A percentile compares a stretch with the other conserved stretches of the same genome.
Conservation (phyloP, 2,888 invertebrate genomes). For the Thyatira batis region DNA sequence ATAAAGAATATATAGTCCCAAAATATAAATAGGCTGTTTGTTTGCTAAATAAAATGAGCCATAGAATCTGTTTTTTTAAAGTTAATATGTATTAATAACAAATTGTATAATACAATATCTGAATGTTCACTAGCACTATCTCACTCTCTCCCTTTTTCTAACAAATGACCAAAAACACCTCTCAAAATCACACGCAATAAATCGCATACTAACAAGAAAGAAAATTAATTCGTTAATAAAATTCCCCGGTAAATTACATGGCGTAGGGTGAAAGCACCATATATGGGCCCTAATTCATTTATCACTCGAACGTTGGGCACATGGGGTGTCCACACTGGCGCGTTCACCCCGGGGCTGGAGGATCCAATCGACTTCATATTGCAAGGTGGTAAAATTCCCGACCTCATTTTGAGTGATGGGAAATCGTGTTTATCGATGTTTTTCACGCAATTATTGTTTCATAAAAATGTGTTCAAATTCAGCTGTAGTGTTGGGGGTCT, state of each 20-base stretch:
- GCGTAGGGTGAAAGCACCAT: background rate
- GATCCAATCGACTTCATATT: conserved; percentile 59
- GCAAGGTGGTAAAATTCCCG: conserved; percentile 71
- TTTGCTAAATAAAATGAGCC: too few relatives aligned
- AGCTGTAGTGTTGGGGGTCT: too few relatives aligned
- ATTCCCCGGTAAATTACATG: background rate
- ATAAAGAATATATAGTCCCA: too few relatives aligned
- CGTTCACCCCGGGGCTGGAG: conserved; percentile 19
- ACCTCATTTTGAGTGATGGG: conserved; percentile 49
- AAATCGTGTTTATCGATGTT: conserved; percentile 23
- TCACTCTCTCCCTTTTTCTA: too few relatives aligned
- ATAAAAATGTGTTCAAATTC: too few relatives aligned
- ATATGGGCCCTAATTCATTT: conserved; percentile 3
- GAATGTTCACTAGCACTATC: too few relatives aligned
- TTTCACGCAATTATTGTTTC: too few relatives aligned
- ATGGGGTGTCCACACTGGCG: conserved; percentile 27
- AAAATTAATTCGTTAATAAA: background rate
- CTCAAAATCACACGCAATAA: background rate
- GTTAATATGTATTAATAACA: too few relatives aligned
- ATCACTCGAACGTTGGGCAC: conserved; percentile 6
- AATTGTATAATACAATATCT: too few relatives aligned
- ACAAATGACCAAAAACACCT: too few relatives aligned
- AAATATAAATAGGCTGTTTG: too few relatives aligned
- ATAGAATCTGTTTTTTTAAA: too few relatives aligned
- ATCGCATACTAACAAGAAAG: background rate